These are phyloP conservation scores for Cydia pomonella DNA, from an alignment of 1,140 invertebrate species.

Conservation along the genomic window DNA sequence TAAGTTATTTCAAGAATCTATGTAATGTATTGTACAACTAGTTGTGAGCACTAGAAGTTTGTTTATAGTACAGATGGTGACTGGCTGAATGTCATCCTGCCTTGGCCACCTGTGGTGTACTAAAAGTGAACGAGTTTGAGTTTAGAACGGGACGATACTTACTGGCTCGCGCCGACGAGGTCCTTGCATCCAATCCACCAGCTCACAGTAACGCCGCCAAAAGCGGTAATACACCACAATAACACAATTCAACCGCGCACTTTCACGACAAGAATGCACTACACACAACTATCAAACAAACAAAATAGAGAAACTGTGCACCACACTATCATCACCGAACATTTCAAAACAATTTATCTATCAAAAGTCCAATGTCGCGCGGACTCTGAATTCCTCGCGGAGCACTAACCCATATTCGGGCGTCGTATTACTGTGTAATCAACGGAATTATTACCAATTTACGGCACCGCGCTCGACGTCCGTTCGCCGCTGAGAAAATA, in stretches of 20 bases:
- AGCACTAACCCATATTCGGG: slow-evolving; percentile 75
- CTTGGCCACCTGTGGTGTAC: slow-evolving; percentile 18
- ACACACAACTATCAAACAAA: slow-evolving; percentile 68
- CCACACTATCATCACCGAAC: slow-evolving; percentile 38
- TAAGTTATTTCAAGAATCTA: slow-evolving; percentile 1
- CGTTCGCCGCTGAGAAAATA: slow-evolving; percentile 70
- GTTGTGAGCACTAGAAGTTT: neutral
- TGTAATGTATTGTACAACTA: neutral
- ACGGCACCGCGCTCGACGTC: slow-evolving; percentile 70
- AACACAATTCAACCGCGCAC: slow-evolving; percentile 66
- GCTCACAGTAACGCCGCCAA: slow-evolving; percentile 5
- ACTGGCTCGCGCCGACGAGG: slow-evolving; percentile 6
- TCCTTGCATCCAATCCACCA: slow-evolving; percentile 13
- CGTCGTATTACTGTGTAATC: slow-evolving; percentile 74
- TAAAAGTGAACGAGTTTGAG: slow-evolving; percentile 12
- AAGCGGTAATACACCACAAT: slow-evolving; percentile 54
- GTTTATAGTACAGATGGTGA: slow-evolving; percentile 25
- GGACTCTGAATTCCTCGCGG: slow-evolving; percentile 46
- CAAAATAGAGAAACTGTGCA: slow-evolving; percentile 61
- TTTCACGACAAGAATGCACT: slow-evolving; percentile 77
- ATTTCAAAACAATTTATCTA: slow-evolving; percentile 44
- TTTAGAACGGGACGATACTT: slow-evolving; percentile 10
- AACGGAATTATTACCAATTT: slow-evolving; percentile 78
- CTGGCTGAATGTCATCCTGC: slow-evolving; percentile 13
- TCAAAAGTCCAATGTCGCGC: slow-evolving; percentile 50